A percentile compares a stretch with the other conserved stretches of the same genome.
Conservation (phyloP, 1,140 invertebrate species). For the Bombyx mandarina region DNA sequence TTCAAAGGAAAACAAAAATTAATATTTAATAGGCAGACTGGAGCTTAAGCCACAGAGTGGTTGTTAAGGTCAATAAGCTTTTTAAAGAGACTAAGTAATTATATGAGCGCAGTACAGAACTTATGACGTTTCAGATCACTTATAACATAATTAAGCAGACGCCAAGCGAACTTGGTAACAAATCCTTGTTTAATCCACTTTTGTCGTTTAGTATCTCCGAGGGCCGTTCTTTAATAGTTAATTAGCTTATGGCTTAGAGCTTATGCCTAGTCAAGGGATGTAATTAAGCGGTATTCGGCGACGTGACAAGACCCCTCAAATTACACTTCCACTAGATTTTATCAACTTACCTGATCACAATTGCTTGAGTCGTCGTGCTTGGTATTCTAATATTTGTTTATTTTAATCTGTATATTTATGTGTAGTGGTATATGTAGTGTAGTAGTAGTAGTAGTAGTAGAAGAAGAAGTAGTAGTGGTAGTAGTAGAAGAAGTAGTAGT, state of each 20-base stretch:
- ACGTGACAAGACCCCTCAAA: not conserved
- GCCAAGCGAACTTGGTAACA: conserved; percentile 3
- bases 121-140: conserved; percentile 3
- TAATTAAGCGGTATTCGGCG: not conserved
- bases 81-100: conserved; percentile 6
- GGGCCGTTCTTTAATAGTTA: conserved; percentile 10
- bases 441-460: too few species aligned
- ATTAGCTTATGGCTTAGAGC: conserved; percentile 9
- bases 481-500: too few species aligned
- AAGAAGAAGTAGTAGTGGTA: too few species aligned
- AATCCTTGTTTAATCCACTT: conserved; percentile 12
- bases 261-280: not conserved
- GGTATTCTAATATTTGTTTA: too few species aligned
- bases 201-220: conserved; percentile 3
- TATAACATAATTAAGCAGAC: conserved; percentile 7
- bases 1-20: not conserved
- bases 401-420: too few species aligned
- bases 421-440: too few species aligned
- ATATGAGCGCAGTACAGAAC: not conserved
- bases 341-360: too few species aligned
- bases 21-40: not conserved
- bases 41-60: not conserved
- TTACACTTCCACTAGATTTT: too few species aligned
- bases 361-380: too few species aligned
- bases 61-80: conserved; percentile 2